Evolutionary conservation across 2,113 vertebrate species (phyloP), one percentile per base, ranked within the genome.

Genomic region (Apistogramma diplotaenia): DNA sequence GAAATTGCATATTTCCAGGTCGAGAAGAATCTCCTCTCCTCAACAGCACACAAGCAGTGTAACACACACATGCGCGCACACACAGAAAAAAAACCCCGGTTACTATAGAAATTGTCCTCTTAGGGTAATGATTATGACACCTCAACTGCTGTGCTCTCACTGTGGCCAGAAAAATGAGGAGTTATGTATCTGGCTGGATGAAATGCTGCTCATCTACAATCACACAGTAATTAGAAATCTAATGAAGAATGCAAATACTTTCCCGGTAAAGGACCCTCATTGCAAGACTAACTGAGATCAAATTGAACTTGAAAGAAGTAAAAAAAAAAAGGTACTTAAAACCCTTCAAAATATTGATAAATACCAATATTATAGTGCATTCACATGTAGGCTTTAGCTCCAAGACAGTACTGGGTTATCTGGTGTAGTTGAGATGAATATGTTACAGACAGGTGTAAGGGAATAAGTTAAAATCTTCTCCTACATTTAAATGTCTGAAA

Each of bases 381-480:
- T 58, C 23, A 40, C 54, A 40, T 18, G 35, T 58, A 46, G 27
- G 56, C 18, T 75, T 75, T 40, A 43, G 10, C 40, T 51, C 27
- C 15, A 31, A 59, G 4, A 46, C n/a, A 2, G 15, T 21, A 46
- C 37, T 23, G 11, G 51, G 16, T 58, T 59, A 51, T 51, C 43
- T 70, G 25, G 54, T 16, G 31, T 55, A 35, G 33, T 61, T 70
- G 46, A 75, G 4, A 57, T 61, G 11, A 40, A 55, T 33, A 65
- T 25, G 18, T 23, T 35, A n/a, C 1, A 55, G 43, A 49, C n/a
- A 72, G 19, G n/a, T 1, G 21, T 25, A 4, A 4, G 57, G 16
- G 33, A 74, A 40, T 72, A 60, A 76, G 76, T 62, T 8, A 77
- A 61, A 82, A 76, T 59, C 51, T 75, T 80, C 11, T 13, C 6